These are phyloP conservation scores for Papilio gigon DNA, from an alignment of 2,888 invertebrate genomes.

Conservation along the genomic window DNA sequence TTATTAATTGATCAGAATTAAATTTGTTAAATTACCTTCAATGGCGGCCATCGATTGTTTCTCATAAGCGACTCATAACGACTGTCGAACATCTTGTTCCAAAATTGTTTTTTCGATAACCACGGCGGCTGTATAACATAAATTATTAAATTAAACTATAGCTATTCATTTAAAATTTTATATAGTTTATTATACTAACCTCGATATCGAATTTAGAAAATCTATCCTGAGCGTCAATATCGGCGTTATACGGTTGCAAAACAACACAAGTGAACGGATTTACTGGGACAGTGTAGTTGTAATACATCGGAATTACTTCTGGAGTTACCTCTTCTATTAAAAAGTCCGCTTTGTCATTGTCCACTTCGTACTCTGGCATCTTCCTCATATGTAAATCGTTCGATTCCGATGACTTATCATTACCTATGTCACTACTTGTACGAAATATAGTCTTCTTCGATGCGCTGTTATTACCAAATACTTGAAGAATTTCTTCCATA, in stretches of 20 bases:
- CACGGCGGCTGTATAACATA: slow-evolving; percentile 61
- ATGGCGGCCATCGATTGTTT: slow-evolving; percentile 68
- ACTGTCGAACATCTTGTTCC: slow-evolving; percentile 69
- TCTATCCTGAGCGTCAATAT: slow-evolving; percentile 63
- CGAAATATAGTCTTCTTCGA: slow-evolving; percentile 54
- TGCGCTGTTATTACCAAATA: slow-evolving; percentile 41
- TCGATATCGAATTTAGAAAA: slow-evolving; percentile 67
- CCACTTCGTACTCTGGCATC: slow-evolving; percentile 45
- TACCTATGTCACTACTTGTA: slow-evolving; percentile 44
- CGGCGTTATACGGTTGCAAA: slow-evolving; percentile 53
- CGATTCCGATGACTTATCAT: slow-evolving; percentile 40
- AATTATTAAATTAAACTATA: slow-evolving; percentile 18
- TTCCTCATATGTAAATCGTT: slow-evolving; percentile 39
- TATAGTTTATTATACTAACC: slow-evolving; percentile 51
- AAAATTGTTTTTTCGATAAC: slow-evolving; percentile 61
- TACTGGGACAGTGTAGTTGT: slow-evolving; percentile 54
- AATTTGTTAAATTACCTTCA: slow-evolving; percentile 64
- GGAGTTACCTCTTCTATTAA: slow-evolving; percentile 56
- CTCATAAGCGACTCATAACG: slow-evolving; percentile 73
- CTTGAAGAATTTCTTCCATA: slow-evolving; percentile 26
- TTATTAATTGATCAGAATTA: too few relatives aligned
- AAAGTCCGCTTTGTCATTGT: slow-evolving; percentile 59
- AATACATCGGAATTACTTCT: slow-evolving; percentile 43
- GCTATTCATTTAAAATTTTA: background rate
- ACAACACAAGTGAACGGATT: slow-evolving; percentile 53